Conservation (phyloP, 2,797 vertebrate genomes). For the Lepus oiostolus region DNA sequence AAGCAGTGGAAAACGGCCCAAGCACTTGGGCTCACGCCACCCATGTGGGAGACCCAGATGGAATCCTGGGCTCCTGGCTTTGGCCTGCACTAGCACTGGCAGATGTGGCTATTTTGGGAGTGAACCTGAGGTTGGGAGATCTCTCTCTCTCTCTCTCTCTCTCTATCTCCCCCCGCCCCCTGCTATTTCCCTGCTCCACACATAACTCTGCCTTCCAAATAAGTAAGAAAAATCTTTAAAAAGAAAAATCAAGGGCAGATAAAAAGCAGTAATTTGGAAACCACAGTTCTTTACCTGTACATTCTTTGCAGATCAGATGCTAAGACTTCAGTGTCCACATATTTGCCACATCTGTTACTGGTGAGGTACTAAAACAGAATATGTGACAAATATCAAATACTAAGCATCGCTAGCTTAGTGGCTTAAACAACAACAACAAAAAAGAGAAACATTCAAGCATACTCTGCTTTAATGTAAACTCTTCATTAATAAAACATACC, state of each 20-base stretch:
- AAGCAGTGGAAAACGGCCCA: too few relatives aligned
- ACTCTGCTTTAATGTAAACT: not conserved
- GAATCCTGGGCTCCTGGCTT: too few relatives aligned
- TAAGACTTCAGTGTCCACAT: conserved; percentile 93
- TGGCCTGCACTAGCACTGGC: too few relatives aligned
- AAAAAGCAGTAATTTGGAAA: not conserved
- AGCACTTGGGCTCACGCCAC: too few relatives aligned
- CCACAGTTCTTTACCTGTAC: conserved; percentile 90
- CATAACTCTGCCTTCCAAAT: too few relatives aligned
- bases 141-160: too few relatives aligned
- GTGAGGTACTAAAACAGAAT: conserved; percentile 92
- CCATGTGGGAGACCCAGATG: too few relatives aligned
- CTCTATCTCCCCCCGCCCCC: too few relatives aligned
- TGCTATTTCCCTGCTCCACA: too few relatives aligned
- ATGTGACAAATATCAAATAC: conserved; percentile 27
- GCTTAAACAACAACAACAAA: conserved; percentile 8
- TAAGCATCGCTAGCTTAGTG: conserved; percentile 2
- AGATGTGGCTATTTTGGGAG: too few relatives aligned
- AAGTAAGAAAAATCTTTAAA: too few relatives aligned
- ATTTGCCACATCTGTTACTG: conserved; percentile 90
- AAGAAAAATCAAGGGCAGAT: not conserved
- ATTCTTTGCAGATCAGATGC: conserved; percentile 94
- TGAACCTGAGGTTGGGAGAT: too few relatives aligned
- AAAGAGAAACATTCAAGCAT: not conserved
- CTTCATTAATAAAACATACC: not conserved